Evolutionary conservation across 2,888 invertebrate species (phyloP).

Genomic region (Laspeyria flexula): DNA sequence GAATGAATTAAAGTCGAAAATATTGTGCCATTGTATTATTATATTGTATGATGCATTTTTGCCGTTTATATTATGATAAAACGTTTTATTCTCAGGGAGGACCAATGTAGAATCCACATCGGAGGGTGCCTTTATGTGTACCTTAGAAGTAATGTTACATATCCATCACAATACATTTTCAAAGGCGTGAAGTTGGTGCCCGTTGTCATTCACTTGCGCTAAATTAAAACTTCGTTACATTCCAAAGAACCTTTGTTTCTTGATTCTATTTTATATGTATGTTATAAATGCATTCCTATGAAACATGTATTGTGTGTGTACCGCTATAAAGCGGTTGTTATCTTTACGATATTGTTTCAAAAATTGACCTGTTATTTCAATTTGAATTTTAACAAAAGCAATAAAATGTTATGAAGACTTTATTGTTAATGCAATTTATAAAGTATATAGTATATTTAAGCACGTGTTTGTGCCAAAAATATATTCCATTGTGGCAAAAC

Average conservation of each 20-base stretch:
- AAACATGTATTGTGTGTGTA: conserved; percentile 62
- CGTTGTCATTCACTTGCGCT: conserved; percentile 37
- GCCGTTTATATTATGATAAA: conserved; percentile 53
- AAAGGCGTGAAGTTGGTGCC: conserved; percentile 25
- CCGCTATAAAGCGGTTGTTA: conserved; percentile 59
- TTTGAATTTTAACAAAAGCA: conserved; percentile 67
- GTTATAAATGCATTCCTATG: conserved; percentile 71
- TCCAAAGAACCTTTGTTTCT: conserved; percentile 76
- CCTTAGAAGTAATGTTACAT: conserved; percentile 62
- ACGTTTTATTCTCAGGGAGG: conserved; percentile 63
- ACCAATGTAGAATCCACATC: conserved; percentile 68
- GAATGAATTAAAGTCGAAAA: conserved; percentile 45
- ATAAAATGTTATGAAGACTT: conserved; percentile 75
- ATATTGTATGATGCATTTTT: conserved; percentile 46
- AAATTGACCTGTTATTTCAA: conserved; percentile 41
- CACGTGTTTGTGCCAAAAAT: conserved; percentile 77
- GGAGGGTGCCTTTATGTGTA: conserved; percentile 74
- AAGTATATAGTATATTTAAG: conserved; percentile 59
- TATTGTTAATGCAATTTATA: conserved; percentile 66
- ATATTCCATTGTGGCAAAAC: conserved; percentile 53
- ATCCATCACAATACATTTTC: conserved; percentile 42
- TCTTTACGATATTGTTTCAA: conserved; percentile 43
- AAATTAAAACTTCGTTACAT: conserved; percentile 76
- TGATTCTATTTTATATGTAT: conserved; percentile 63
- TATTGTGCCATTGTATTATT: conserved; percentile 56